phyloP scores from a whole-genome alignment of 2,113 vertebrate genomes.

The Misgurnus mizolepis region DNA sequence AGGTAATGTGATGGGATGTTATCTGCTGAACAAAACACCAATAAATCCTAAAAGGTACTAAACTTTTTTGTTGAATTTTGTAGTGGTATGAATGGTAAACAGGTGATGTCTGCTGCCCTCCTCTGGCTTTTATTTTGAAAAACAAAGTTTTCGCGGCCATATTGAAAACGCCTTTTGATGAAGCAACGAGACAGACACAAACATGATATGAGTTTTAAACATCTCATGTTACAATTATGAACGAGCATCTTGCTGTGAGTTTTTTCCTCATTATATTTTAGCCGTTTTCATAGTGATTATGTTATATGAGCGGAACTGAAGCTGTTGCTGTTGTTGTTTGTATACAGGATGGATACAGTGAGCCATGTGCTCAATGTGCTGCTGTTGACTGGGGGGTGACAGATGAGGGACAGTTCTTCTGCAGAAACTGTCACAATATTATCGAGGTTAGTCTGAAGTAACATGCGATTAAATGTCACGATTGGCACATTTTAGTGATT shows the following conservation, averaged over 20 bases:
- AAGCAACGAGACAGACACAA: not conserved
- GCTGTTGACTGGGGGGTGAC: slow-evolving; percentile 87
- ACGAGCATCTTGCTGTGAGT: slow-evolving; percentile 55
- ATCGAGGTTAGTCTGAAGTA: slow-evolving; percentile 82
- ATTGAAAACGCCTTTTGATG: not conserved
- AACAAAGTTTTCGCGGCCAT: not conserved
- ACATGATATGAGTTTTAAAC: not conserved
- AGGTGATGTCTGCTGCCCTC: not conserved
- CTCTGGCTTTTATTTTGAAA: slow-evolving; percentile 44
- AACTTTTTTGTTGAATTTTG: too few species aligned
- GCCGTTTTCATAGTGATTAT: not conserved
- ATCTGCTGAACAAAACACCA: too few species aligned
- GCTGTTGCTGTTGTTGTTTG: not conserved
- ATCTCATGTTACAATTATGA: slow-evolving; percentile 31
- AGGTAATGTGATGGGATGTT: too few species aligned
- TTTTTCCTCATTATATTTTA: not conserved
- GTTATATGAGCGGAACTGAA: not conserved
- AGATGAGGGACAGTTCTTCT: slow-evolving; percentile 87
- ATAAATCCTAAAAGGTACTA: too few species aligned
- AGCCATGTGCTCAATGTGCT: slow-evolving; percentile 82
- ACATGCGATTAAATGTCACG: not conserved
- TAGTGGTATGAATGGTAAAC: too few species aligned
- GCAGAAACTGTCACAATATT: slow-evolving; percentile 87
- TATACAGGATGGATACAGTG: slow-evolving; percentile 76
- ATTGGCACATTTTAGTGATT: not conserved